Conservation (phyloP, 2,113 vertebrate genomes). For the Dipodomys stephensi region DNA sequence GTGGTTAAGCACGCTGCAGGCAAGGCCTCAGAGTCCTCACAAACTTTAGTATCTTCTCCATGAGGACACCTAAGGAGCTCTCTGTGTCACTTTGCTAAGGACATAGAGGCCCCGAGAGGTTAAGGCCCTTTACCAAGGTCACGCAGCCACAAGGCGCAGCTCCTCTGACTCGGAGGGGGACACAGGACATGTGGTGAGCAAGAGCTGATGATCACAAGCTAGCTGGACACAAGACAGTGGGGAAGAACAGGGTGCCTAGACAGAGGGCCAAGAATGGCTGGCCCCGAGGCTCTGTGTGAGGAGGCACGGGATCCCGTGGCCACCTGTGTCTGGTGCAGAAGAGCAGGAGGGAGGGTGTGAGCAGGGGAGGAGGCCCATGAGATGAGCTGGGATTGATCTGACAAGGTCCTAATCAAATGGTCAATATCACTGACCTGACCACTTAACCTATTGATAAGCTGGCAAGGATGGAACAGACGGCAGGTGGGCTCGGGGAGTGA, state of each 20-base stretch:
- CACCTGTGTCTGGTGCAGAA: constrained; percentile 37
- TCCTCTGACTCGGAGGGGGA: neutral
- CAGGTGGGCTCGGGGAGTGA: constrained; percentile 33
- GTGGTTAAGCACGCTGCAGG: no score
- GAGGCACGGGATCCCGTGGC: neutral
- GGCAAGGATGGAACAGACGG: constrained; percentile 73
- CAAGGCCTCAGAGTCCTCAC: neutral
- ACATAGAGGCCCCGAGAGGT: constrained; percentile 40
- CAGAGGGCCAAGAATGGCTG: neutral
- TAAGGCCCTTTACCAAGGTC: constrained; percentile 1
- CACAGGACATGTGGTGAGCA: neutral
- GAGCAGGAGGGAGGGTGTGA: constrained; percentile 23
- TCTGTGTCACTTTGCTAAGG: neutral
- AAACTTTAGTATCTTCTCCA: neutral
- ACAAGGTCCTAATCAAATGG: constrained; percentile 88
- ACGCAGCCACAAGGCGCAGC: constrained; percentile 41
- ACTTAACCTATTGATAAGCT: constrained; percentile 88
- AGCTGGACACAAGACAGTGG: neutral
- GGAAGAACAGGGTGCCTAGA: neutral
- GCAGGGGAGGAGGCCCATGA: constrained; percentile 64
- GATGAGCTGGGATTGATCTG: constrained; percentile 85
- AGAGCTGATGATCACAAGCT: neutral
- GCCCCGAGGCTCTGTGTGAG: neutral
- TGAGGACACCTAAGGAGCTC: neutral
- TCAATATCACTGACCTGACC: constrained; percentile 86